Base-by-base conservation (phyloP, 2,797 vertebrate genomes). In the Ammospiza maritima region DNA sequence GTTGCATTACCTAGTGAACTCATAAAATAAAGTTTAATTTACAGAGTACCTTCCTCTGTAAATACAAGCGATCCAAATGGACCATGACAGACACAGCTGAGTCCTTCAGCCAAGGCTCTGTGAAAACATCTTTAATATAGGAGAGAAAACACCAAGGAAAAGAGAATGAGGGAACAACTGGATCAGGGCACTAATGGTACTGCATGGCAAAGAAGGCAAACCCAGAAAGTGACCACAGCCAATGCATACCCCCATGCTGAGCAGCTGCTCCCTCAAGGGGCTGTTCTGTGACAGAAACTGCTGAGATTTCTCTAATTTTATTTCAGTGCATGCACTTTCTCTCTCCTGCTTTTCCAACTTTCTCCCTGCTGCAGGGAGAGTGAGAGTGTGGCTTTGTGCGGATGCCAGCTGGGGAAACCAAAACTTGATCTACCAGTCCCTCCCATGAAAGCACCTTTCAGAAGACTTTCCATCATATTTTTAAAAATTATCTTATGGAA, bases 301-400 rank as follows among this genome's bases (percentile, higher is more conserved):
- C 14, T 22, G 12, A 85, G 56, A 25, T 11, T 78, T 81, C 7
- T 23, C 32, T 45, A 9, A 36, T 62, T 76, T 66, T 50, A 26
- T 65, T 81, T 78, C 14, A 25, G 12, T 19, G 51, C n/a, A 13
- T 2, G 11, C 7, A 10, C 34, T 57, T 79, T 58, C 47, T 72
- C 3, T 1, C 29, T 84, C 27, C 32, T 3, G 1, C 51, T 76
- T 23, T 45, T 67, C 42, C 3, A 8, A 5, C 34, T 36, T 70
- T 53, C 17, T 54, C 17, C 22, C 38, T 58, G 54, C 5, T 42
- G 22, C 38, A 53, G 32, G 17, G 29, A 25, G 42, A 67, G 23
- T 10, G 22, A 74, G 32, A 0, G 2, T 67, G 8, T 0, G 0
- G 16, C 26, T 47, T 29, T 25, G 11, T n/a, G 29, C 42, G 23